phyloP scores from a whole-genome alignment of 2,797 vertebrate genomes.

The Chaetodon trifasciatus region DNA sequence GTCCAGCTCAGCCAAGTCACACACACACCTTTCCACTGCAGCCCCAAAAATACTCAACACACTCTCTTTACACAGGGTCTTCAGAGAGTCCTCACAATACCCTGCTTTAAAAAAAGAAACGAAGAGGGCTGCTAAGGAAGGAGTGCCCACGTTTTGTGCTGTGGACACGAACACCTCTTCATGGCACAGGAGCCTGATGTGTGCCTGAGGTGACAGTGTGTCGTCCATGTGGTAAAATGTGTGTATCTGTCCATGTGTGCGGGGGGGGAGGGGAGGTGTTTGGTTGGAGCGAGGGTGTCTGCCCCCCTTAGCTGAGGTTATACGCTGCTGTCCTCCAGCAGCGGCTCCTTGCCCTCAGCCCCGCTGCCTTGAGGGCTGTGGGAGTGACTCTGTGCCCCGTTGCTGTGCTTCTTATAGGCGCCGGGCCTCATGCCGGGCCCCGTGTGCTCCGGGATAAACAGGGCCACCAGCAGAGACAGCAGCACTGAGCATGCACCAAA shows the following conservation, averaged over 20 bases:
- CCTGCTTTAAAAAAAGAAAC: constrained; percentile 45
- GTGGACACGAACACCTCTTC: constrained; percentile 65
- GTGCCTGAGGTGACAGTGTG: constrained; percentile 59
- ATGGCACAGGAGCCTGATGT: constrained; percentile 54
- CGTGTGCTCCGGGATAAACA: constrained; percentile 93
- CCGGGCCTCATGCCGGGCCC: constrained; percentile 85
- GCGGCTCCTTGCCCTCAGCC: constrained; percentile 90
- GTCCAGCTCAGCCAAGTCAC: constrained; percentile 62
- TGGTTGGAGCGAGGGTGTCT: constrained; percentile 51
- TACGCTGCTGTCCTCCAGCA: constrained; percentile 93
- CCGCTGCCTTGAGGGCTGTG: constrained; percentile 88
- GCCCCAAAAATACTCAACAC: constrained; percentile 45
- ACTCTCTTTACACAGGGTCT: constrained; percentile 49
- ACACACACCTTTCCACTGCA: constrained; percentile 57
- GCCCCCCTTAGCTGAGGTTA: constrained; percentile 80
- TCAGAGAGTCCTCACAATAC: constrained; percentile 60
- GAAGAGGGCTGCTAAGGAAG: constrained; percentile 57
- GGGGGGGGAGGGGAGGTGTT: constrained; percentile 45
- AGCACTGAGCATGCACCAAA: constrained; percentile 94
- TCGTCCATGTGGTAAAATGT: constrained; percentile 62
- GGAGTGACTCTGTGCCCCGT: constrained; percentile 89
- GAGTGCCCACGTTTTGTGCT: constrained; percentile 70
- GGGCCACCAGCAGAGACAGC: constrained; percentile 92
- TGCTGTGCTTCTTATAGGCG: constrained; percentile 93
- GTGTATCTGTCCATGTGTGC: constrained; percentile 58